Conservation (phyloP, 2,113 vertebrate genomes). For the human region DNA sequence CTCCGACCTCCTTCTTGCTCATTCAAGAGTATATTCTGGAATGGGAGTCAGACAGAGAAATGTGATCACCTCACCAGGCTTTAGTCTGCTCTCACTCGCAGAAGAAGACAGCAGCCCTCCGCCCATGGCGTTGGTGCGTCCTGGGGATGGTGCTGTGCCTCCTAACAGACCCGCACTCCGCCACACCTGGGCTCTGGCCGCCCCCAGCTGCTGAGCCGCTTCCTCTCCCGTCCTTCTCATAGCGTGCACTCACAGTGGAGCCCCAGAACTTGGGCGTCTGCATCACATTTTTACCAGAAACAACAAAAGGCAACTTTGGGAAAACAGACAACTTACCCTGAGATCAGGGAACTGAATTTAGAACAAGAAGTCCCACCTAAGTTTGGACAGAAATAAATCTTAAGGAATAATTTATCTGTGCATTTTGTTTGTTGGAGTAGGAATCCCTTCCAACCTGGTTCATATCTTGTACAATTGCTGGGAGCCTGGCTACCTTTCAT, state of each 20-base stretch:
- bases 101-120: background rate
- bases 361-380: accelerated
- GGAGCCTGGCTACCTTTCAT: no score
- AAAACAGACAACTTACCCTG: background rate
- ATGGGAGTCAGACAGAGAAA: background rate
- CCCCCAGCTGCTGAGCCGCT: accelerated
- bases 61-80: background rate
- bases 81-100: background rate
- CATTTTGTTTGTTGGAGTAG: accelerated
- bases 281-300: background rate
- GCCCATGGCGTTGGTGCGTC: accelerated
- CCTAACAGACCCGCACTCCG: accelerated
- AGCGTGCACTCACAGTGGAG: accelerated
- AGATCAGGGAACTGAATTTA: background rate
- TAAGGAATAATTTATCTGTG: accelerated
- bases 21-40: background rate
- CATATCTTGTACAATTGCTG: accelerated
- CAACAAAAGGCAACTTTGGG: background rate
- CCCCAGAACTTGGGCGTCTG: accelerated
- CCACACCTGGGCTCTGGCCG: no score
- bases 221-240: accelerated
- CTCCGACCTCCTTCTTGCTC: background rate
- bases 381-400: accelerated
- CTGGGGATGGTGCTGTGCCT: background rate
- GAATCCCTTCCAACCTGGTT: accelerated